A percentile compares a stretch with the other conserved stretches of the same genome.
phyloP scores from a whole-genome alignment of 2,113 vertebrate genomes.

The Callipepla squamata region DNA sequence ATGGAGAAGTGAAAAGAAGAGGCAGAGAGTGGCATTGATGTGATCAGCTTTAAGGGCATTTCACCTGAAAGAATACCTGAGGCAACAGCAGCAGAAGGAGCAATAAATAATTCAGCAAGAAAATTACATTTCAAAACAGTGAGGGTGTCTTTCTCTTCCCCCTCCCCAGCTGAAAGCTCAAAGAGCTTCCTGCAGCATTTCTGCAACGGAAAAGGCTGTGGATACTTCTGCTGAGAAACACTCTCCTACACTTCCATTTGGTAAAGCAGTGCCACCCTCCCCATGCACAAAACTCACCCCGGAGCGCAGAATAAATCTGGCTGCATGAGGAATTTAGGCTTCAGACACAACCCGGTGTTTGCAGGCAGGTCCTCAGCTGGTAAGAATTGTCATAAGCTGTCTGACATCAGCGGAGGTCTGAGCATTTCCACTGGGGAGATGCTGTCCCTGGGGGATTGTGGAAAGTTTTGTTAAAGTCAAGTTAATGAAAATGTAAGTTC shows the following conservation, averaged over 20 bases:
- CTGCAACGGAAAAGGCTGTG: not conserved
- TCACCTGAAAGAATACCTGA: slow-evolving; percentile 52
- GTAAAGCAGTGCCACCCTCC: not conserved
- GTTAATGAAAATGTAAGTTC: slow-evolving; percentile 47
- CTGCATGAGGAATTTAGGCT: not conserved
- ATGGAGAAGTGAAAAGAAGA: not conserved
- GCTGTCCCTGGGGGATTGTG: not conserved
- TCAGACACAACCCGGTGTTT: not conserved
- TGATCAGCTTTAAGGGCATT: slow-evolving; percentile 55
- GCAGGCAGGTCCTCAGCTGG: not conserved
- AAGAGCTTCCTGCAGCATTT: not conserved
- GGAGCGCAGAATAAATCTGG: not conserved
- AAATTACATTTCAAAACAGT: slow-evolving; percentile 56
- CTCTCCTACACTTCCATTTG: not conserved
- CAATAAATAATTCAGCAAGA: slow-evolving; percentile 67
- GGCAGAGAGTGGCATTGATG: slow-evolving; percentile 28
- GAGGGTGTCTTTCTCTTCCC: not conserved
- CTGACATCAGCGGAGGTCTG: not conserved
- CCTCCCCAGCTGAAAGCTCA: not conserved
- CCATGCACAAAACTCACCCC: not conserved
- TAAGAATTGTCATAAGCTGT: not conserved
- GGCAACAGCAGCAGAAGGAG: slow-evolving; percentile 48
- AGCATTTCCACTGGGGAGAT: not conserved
- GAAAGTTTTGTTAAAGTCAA: slow-evolving; percentile 36
- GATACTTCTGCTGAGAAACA: not conserved